phyloP scores from a whole-genome alignment of 2,888 invertebrate genomes.

The Mantis religiosa region DNA sequence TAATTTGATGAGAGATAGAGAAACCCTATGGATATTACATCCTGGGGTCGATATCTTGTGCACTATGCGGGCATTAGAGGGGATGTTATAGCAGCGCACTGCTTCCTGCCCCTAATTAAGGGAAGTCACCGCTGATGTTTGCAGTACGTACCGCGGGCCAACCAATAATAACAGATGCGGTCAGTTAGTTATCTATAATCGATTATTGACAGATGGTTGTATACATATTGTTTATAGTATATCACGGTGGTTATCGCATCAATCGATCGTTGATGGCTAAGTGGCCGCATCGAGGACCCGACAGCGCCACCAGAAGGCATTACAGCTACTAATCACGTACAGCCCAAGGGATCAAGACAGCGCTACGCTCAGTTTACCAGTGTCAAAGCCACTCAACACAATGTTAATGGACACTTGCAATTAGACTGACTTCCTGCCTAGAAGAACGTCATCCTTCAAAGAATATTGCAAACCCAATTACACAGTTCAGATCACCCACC shows the following conservation, averaged over 20 bases:
- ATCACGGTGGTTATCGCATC: background rate
- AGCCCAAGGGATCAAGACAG: background rate
- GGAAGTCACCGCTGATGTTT: background rate
- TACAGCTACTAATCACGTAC: background rate
- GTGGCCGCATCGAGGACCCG: background rate
- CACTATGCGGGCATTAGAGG: background rate
- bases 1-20: too few relatives aligned
- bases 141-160: too few relatives aligned
- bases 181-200: constrained; percentile 13
- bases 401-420: background rate
- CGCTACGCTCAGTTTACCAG: background rate
- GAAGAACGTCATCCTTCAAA: background rate
- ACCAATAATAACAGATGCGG: constrained; percentile 18
- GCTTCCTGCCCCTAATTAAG: constrained; percentile 13
- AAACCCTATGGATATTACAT: too few relatives aligned
- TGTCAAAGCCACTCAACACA: background rate
- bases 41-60: too few relatives aligned
- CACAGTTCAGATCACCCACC: too few relatives aligned
- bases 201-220: constrained; percentile 17
- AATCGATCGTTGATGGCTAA: constrained; percentile 7
- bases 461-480: too few relatives aligned
- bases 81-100: background rate
- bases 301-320: background rate
- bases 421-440: background rate
- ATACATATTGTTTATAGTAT: constrained; percentile 8